Evolutionary conservation across 2,888 invertebrate genomes (phyloP).

Genomic region (Drosophila trichaetosa): DNA sequence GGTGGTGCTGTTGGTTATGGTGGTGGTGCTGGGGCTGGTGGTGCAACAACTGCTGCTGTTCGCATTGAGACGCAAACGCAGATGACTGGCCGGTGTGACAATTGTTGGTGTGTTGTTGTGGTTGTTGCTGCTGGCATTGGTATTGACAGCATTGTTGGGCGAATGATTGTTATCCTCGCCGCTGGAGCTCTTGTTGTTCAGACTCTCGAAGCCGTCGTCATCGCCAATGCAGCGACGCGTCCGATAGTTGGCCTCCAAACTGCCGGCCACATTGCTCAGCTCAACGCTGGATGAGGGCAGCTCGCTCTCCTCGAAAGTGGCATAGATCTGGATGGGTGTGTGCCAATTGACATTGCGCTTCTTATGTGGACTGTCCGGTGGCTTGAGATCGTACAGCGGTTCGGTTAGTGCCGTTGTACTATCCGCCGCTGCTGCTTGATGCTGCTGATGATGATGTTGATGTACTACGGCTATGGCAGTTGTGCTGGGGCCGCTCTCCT

Average conservation of each 20-base stretch:
- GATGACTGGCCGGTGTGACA: slow-evolving; percentile 51
- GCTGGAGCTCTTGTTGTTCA: slow-evolving; percentile 92
- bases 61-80: slow-evolving; percentile 78
- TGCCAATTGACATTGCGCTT: slow-evolving; percentile 85
- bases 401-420: slow-evolving; percentile 40
- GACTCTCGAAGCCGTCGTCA: slow-evolving; percentile 94
- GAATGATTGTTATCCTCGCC: slow-evolving; percentile 85
- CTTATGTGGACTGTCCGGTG: slow-evolving; percentile 66
- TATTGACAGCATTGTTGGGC: slow-evolving; percentile 44
- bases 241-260: slow-evolving; percentile 38
- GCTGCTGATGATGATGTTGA: neutral
- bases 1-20: neutral
- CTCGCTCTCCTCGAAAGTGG: slow-evolving; percentile 75
- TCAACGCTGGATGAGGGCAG: slow-evolving; percentile 70
- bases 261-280: neutral
- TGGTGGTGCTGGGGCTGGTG: slow-evolving; percentile 1
- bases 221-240: slow-evolving; percentile 85
- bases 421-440: slow-evolving; percentile 36
- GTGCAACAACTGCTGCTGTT: slow-evolving; percentile 15
- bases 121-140: slow-evolving; percentile 7
- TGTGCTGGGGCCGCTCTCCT: slow-evolving; percentile 54
- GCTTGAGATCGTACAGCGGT: slow-evolving; percentile 55
- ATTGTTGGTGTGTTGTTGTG: slow-evolving; percentile 22
- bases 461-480: slow-evolving; percentile 55
- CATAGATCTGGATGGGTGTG: slow-evolving; percentile 83